Base-by-base conservation (phyloP, 1,140 invertebrate genomes). In the Hylyphantes graminicola region DNA sequence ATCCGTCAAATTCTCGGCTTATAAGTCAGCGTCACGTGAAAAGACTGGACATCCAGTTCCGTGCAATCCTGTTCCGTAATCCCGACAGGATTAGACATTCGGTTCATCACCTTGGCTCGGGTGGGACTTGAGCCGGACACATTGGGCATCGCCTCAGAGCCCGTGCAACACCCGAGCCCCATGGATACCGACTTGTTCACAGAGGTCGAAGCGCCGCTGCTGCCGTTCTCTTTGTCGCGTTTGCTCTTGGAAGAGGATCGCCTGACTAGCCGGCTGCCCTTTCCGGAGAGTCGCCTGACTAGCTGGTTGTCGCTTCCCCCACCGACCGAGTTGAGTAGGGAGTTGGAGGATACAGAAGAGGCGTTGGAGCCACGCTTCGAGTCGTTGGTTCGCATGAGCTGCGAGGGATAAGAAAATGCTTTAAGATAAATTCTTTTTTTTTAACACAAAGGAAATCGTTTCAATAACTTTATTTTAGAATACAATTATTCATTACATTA, bases 251-350 rank as follows among this genome's bases (percentile, higher is more conserved):
- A 87, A 10, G 93, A 93, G 11, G 93, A 93, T 35, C 94, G 91
- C 79, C 93, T 91, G 7, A 93, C 89, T 87, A 92, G 91, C 50
- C 92, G 91, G 87, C 93, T 93, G 85, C 94, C 93, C 86, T 93
- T 92, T 17, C 92, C 93, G 15, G 93, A 93, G 9, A 91, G 91
- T 77, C 93, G 90, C 12, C 93, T 90, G 6, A 94, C 87, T 88
- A 93, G 91, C 86, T 92, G 91, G 87, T 93, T 93, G 86, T 92
- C 92, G 54, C 73, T 77, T 13, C 59, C 74, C 13, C 53, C 54
- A 76, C 65, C 55, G 10, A 73, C 64, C 19, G 74, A 64, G 11
- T 61, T 68, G n/a, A 85, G n/a, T 10, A 73, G 17, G 48, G 85
- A 85, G 63, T 65, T 81, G n/a, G 68, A 76, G 48, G 85, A 85